Conservation (phyloP, 2,113 vertebrate genomes). For the Heloderma charlesbogerti region DNA sequence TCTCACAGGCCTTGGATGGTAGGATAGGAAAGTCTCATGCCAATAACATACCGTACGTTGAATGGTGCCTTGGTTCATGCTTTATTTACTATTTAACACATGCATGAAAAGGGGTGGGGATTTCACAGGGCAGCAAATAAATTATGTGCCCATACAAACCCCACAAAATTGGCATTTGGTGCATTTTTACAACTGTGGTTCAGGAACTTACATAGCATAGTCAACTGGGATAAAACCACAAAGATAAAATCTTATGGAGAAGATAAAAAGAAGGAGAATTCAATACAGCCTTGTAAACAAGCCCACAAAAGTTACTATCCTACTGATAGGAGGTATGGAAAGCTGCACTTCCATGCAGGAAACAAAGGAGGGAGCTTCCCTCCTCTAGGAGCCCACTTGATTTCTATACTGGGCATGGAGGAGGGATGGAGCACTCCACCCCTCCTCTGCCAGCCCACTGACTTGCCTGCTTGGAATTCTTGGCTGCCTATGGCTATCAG, state of each 20-base stretch:
- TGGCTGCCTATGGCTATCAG: not conserved
- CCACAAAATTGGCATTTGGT: not conserved
- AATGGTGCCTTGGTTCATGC: not conserved
- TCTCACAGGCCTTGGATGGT: too few species aligned
- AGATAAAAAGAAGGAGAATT: not conserved
- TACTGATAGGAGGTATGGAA: not conserved
- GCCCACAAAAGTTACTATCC: not conserved
- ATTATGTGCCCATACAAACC: not conserved
- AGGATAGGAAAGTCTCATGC: not conserved
- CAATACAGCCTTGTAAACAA: too few species aligned
- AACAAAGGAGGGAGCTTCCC: not conserved
- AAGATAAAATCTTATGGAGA: not conserved
- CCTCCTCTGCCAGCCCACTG: too few species aligned
- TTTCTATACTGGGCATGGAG: not conserved
- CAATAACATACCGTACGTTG: not conserved
- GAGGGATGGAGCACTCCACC: not conserved
- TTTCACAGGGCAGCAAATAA: not conserved
- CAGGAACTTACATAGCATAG: not conserved
- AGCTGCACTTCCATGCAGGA: not conserved
- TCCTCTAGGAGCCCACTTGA: not conserved
- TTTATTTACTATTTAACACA: too few species aligned
- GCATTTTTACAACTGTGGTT: not conserved
- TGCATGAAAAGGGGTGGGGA: not conserved
- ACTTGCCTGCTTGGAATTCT: not conserved
- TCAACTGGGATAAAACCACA: not conserved